phyloP scores from a whole-genome alignment of 2,888 invertebrate species.

The Emmelina monodactyla region DNA sequence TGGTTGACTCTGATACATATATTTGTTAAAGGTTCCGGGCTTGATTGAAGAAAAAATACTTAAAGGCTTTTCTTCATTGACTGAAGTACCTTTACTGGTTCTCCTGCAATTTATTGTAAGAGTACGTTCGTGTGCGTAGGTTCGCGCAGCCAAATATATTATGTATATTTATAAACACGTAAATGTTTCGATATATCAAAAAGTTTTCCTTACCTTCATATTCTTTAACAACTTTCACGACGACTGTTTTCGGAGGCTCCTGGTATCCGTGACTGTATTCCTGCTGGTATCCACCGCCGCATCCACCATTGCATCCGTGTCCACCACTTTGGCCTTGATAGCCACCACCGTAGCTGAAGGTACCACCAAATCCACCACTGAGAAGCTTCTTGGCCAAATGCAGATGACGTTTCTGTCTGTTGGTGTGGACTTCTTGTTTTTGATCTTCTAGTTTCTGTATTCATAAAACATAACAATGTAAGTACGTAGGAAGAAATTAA shows the following conservation, averaged over 20 bases:
- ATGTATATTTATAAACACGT: too few relatives aligned
- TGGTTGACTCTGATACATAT: too few relatives aligned
- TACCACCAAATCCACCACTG: slow-evolving; percentile 20
- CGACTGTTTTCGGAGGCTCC: slow-evolving; percentile 9
- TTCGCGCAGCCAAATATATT: too few relatives aligned
- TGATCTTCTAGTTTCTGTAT: slow-evolving; percentile 52
- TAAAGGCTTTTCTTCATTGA: too few relatives aligned
- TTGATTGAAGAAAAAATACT: too few relatives aligned
- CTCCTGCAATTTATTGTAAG: too few relatives aligned
- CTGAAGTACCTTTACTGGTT: too few relatives aligned
- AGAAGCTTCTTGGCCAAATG: slow-evolving; percentile 23
- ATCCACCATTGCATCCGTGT: slow-evolving; percentile 21
- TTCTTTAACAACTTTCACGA: slow-evolving; percentile 34
- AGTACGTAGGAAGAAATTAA: too few relatives aligned
- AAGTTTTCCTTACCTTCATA: slow-evolving; percentile 22
- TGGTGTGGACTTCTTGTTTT: slow-evolving; percentile 19
- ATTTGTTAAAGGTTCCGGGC: too few relatives aligned
- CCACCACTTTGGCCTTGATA: slow-evolving; percentile 24
- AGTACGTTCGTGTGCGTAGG: too few relatives aligned
- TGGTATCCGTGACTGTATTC: slow-evolving; percentile 14
- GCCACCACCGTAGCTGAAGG: slow-evolving; percentile 18
- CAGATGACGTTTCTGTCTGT: slow-evolving; percentile 38
- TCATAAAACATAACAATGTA: slow-evolving; percentile 10
- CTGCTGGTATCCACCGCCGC: slow-evolving; percentile 20
- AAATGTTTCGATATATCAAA: too few relatives aligned